A percentile compares a stretch with the other conserved stretches of the same genome.
These are phyloP conservation scores for Dryococelus australis DNA, from an alignment of 2,888 invertebrate genomes.

Conservation along the genomic window DNA sequence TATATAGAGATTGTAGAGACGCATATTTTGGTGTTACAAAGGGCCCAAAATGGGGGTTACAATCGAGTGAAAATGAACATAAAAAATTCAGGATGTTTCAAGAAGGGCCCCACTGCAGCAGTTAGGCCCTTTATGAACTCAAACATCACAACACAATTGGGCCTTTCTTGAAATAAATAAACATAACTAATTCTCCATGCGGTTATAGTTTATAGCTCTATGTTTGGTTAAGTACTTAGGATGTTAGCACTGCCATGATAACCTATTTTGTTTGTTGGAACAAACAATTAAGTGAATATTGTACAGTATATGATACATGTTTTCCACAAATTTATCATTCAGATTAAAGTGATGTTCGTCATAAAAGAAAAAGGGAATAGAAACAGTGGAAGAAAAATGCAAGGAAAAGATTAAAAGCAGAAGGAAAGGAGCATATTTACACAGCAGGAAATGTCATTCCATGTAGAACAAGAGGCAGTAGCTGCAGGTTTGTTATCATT, in stretches of 20 bases:
- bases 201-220: background rate
- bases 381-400: background rate
- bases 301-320: background rate
- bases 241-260: background rate
- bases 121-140: background rate
- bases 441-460: background rate
- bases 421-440: background rate
- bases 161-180: background rate
- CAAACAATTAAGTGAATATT: background rate
- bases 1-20: background rate
- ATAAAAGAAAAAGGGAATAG: background rate
- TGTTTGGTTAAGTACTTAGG: background rate
- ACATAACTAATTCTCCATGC: background rate
- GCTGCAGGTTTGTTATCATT: slow-evolving; percentile 5
- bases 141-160: background rate
- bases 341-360: background rate
- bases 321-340: background rate
- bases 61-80: background rate
- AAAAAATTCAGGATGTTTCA: background rate
- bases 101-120: background rate
- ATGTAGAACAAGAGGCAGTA: background rate
- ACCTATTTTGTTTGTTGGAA: background rate
- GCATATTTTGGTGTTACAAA: background rate
- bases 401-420: background rate
- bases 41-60: background rate